These are phyloP conservation scores for Drosophila meridiana DNA, from an alignment of 2,888 invertebrate genomes.

Conservation along the genomic window DNA sequence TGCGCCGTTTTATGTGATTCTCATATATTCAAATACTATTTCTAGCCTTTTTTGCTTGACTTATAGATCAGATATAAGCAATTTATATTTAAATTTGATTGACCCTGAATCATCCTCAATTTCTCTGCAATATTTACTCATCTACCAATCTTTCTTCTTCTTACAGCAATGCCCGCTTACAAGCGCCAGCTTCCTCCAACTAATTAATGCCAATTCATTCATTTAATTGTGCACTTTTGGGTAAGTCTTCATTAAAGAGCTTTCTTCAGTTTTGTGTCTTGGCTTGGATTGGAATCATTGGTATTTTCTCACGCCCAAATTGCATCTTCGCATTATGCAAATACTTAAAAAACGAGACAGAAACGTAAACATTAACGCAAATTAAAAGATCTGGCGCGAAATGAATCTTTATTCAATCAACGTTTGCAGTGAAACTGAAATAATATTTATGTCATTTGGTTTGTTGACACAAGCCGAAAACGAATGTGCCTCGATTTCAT, in stretches of 20 bases:
- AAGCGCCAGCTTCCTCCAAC: background rate
- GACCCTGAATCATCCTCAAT: background rate
- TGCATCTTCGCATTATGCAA: background rate
- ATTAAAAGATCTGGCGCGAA: slow-evolving; percentile 19
- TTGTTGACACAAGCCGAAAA: slow-evolving; percentile 33
- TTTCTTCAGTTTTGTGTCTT: background rate
- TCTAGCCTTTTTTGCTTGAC: background rate
- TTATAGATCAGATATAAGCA: background rate
- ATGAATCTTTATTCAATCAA: slow-evolving; percentile 20
- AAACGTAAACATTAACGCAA: slow-evolving; percentile 44
- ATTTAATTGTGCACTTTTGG: background rate
- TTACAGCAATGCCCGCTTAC: background rate
- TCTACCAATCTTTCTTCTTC: background rate
- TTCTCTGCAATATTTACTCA: background rate
- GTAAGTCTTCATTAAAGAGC: slow-evolving; percentile 6
- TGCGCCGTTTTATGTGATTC: slow-evolving; percentile 1
- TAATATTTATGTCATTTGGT: slow-evolving; percentile 54
- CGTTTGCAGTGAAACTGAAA: slow-evolving; percentile 42
- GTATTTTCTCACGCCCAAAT: background rate
- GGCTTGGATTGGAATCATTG: slow-evolving; percentile 3
- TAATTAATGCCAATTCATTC: slow-evolving; percentile 1
- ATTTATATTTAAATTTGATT: background rate
- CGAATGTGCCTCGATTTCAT: slow-evolving; percentile 46
- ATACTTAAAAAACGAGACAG: slow-evolving; percentile 12
- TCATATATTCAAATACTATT: background rate